Conservation (phyloP, 2,113 vertebrate species). For the Tetraodon nigroviridis region DNA sequence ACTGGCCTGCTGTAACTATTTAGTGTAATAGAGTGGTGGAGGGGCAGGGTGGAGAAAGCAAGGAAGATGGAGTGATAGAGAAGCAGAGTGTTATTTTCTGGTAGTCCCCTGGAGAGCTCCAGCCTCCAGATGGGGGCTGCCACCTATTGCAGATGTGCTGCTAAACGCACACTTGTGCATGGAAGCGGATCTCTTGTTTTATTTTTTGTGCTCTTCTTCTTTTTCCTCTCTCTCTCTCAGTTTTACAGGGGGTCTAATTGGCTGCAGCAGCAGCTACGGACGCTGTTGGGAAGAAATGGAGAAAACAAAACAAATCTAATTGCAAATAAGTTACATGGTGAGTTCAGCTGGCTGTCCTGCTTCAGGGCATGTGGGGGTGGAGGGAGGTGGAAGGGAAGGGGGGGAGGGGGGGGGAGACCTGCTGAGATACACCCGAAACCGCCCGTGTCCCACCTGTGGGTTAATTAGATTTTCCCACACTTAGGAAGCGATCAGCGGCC, state of each 20-base stretch:
- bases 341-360: conserved; percentile 50
- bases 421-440: conserved; percentile 32
- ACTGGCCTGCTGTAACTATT: conserved; percentile 54
- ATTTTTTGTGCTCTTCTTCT: conserved; percentile 17
- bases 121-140: conserved; percentile 44
- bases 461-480: conserved; percentile 58
- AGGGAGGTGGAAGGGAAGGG: too few species aligned
- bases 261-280: conserved; percentile 40
- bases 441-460: conserved; percentile 53
- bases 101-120: conserved; percentile 58
- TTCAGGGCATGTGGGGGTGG: conserved; percentile 19
- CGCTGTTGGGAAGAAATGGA: conserved; percentile 49
- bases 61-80: conserved; percentile 60
- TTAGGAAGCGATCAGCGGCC: conserved; percentile 24
- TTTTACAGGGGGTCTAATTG: conserved; percentile 43
- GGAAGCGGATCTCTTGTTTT: background rate
- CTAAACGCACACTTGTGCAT: background rate
- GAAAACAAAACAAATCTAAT: conserved; percentile 68
- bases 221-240: conserved; percentile 14
- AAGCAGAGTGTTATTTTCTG: conserved; percentile 63
- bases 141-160: conserved; percentile 35
- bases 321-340: conserved; percentile 65
- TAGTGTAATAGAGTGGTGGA: conserved; percentile 31
- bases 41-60: conserved; percentile 13
- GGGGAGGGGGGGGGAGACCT: background rate